Base-by-base conservation (phyloP, 2,888 invertebrate genomes). In the Amphiduros pacificus region DNA sequence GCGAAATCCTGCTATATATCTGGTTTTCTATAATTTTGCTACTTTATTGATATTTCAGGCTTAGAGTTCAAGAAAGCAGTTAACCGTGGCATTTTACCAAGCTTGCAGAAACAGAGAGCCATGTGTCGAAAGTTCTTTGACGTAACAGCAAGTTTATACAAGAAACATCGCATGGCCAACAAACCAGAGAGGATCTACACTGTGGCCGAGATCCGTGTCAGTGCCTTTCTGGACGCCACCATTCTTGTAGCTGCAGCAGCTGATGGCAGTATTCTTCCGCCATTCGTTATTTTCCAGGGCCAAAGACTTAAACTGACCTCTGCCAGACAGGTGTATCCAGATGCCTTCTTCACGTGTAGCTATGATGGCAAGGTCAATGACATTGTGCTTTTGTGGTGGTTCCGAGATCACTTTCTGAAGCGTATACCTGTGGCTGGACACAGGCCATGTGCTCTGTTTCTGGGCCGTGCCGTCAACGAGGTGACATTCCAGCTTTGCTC, bases 301-400 rank as follows among this genome's bases (percentile, higher is more conserved):
- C 56, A 56, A 24, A 41, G 59, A n/a, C 32, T 62, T 50, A 68
- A 68, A 48, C 48, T 68, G 40, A 60, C 51, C 17, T 60, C 67
- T 1, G 65, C 64, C 5, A 53, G 63, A 28, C 50, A 68, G 27
- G 60, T 60, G 9, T 67, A 61, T 51, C 69, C 70, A 1, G 64
- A 66, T 2, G 70, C 70, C 1, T 61, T 50, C 44, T 70, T 70
- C 61, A 63, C 60, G 2, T 60, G 64, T 58, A 56, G 55, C 27
- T 59, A 59, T 27, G 62, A 62, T 31, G 65, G 65, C 2, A 32
- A 27, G 9, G 60, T 70, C 17, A 65, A 62, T 49, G 65, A 67
- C 24, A 67, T 65, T 31, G 55, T 64, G 24, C 55, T 70, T 20
- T 56, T 70, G 24, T 70, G 70, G 64, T 70, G 70, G 70, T 70